These are phyloP conservation scores for Physella acuta DNA, from an alignment of 1,140 invertebrate genomes.

Conservation along the genomic window DNA sequence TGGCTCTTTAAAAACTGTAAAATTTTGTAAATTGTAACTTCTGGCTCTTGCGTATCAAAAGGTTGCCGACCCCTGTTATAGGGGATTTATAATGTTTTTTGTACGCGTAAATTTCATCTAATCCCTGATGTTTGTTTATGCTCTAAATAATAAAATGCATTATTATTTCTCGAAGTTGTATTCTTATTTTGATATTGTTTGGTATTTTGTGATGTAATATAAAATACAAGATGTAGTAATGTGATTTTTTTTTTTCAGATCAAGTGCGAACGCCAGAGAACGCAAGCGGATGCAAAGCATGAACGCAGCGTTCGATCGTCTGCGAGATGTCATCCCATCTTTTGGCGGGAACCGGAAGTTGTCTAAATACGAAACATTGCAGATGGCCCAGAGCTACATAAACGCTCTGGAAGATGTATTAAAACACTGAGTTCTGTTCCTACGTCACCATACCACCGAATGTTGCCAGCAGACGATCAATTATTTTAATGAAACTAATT, in stretches of 20 bases:
- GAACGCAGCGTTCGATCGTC: conserved; percentile 88
- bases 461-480: not conserved
- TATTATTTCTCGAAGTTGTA: too few species aligned
- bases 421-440: conserved; percentile 14
- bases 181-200: too few species aligned
- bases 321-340: conserved; percentile 85
- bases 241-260: conserved; percentile 1
- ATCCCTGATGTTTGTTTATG: too few species aligned
- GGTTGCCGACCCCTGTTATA: too few species aligned
- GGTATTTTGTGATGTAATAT: too few species aligned
- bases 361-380: conserved; percentile 94
- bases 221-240: too few species aligned
- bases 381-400: conserved; percentile 97
- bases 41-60: too few species aligned
- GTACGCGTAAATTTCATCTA: too few species aligned
- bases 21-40: too few species aligned
- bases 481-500: not conserved
- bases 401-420: conserved; percentile 82
- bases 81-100: too few species aligned
- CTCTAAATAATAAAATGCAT: too few species aligned
- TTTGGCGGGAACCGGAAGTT: conserved; percentile 87
- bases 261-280: conserved; percentile 83
- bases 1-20: too few species aligned
- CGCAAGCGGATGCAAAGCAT: conserved; percentile 90
- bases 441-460: not conserved